Conservation (phyloP, 2,797 vertebrate species). For the Ateles fusciceps region DNA sequence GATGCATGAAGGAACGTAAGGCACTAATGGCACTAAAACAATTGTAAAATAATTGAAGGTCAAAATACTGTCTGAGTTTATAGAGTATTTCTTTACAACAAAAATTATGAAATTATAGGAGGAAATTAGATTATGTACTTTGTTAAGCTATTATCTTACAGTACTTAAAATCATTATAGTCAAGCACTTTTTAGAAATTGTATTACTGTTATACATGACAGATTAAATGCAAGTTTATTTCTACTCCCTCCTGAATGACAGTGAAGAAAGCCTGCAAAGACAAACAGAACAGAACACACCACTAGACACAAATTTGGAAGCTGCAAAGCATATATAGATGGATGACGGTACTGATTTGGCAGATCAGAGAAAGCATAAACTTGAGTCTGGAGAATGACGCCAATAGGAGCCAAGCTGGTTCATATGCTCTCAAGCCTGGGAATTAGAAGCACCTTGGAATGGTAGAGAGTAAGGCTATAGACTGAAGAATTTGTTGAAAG, state of each 20-base stretch:
- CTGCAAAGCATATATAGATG: neutral
- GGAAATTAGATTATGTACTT: constrained; percentile 30
- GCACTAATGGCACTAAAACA: neutral
- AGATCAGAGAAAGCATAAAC: neutral
- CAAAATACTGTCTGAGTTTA: constrained; percentile 21
- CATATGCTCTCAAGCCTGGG: neutral
- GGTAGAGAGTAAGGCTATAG: neutral
- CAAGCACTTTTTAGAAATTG: constrained; percentile 35
- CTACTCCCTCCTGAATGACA: neutral
- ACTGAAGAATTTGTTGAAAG: neutral
- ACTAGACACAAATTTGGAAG: neutral
- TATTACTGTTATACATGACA: neutral
- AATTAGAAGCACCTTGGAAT: neutral
- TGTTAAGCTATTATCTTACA: constrained; percentile 11
- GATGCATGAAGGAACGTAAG: neutral
- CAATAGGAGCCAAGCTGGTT: neutral
- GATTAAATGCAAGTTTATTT: constrained; percentile 4
- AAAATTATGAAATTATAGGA: constrained; percentile 26
- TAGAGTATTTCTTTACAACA: neutral
- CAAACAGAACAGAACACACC: neutral
- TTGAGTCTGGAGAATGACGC: neutral
- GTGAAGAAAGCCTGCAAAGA: neutral
- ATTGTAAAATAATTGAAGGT: neutral
- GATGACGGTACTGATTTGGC: neutral
- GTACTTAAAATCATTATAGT: neutral